Evolutionary conservation across 2,797 vertebrate genomes (phyloP).

Genomic region (Spondyliosoma cantharus): DNA sequence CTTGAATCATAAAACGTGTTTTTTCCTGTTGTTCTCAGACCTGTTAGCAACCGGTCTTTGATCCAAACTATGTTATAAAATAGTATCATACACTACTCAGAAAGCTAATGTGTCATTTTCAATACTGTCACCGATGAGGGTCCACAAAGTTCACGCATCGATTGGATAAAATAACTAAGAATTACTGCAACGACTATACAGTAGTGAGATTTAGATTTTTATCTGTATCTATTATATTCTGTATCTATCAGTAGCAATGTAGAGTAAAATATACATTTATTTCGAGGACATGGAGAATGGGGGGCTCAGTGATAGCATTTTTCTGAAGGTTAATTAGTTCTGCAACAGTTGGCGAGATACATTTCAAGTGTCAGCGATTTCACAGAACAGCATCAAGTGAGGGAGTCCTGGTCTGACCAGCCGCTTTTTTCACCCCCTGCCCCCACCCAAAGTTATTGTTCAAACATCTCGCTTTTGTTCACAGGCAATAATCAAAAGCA

Average conservation of each 20-base stretch:
- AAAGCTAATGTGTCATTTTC: conserved; percentile 30
- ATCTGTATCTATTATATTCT: conserved; percentile 15
- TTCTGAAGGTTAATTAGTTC: conserved; percentile 61
- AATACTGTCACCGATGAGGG: conserved; percentile 8
- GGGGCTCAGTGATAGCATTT: conserved; percentile 75
- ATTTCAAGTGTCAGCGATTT: conserved; percentile 80
- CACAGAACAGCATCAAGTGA: conserved; percentile 64
- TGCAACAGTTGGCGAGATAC: conserved; percentile 71
- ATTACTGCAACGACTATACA: conserved; percentile 32
- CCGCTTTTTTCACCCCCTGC: neutral
- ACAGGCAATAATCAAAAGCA: conserved; percentile 67
- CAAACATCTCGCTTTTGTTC: conserved; percentile 61
- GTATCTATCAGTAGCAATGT: conserved; percentile 37
- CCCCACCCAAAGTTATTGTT: conserved; percentile 51
- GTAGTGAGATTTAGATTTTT: conserved; percentile 19
- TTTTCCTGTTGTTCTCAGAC: conserved; percentile 8
- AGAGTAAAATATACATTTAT: conserved; percentile 35
- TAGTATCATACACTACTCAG: conserved; percentile 19
- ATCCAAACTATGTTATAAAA: conserved; percentile 32
- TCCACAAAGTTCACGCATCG: conserved; percentile 14
- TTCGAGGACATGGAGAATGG: neutral
- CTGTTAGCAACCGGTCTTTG: neutral
- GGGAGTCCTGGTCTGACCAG: conserved; percentile 54
- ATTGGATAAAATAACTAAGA: conserved; percentile 30
- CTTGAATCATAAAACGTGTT: conserved; percentile 17